Conservation (phyloP, 2,888 invertebrate species). For the Dione vanillae region DNA sequence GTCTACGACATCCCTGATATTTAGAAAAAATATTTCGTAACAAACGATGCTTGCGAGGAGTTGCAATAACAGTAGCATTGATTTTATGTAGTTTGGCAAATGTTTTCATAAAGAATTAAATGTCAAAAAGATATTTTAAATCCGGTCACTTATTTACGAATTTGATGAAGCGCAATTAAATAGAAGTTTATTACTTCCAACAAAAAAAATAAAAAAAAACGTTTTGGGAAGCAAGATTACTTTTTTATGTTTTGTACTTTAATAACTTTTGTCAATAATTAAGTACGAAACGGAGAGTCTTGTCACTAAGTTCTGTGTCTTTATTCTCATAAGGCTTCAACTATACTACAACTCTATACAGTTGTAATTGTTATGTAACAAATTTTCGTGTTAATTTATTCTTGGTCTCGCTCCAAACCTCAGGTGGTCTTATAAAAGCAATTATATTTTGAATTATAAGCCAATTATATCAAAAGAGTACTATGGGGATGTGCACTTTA, state of each 20-base stretch:
- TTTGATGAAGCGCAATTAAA: neutral
- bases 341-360: too few species aligned
- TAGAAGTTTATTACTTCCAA: conserved; percentile 3
- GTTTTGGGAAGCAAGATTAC: neutral
- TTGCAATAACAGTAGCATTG: neutral
- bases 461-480: too few species aligned
- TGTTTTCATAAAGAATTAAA: neutral
- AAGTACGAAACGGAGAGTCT: too few species aligned
- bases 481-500: too few species aligned
- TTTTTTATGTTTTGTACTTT: neutral
- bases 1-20: neutral
- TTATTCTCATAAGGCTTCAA: too few species aligned
- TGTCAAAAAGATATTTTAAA: neutral
- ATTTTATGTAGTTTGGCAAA: conserved; percentile 4
- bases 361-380: too few species aligned
- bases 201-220: neutral
- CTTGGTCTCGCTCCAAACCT: too few species aligned
- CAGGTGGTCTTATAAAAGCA: too few species aligned
- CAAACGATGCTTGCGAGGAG: neutral
- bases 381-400: too few species aligned
- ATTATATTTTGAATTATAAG: too few species aligned
- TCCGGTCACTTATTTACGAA: neutral
- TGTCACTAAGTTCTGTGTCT: too few species aligned
- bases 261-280: too few species aligned
- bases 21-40: conserved; percentile 1